These are phyloP conservation scores for Chlorops oryzae DNA, from an alignment of 1,140 invertebrate species.

Conservation along the genomic window DNA sequence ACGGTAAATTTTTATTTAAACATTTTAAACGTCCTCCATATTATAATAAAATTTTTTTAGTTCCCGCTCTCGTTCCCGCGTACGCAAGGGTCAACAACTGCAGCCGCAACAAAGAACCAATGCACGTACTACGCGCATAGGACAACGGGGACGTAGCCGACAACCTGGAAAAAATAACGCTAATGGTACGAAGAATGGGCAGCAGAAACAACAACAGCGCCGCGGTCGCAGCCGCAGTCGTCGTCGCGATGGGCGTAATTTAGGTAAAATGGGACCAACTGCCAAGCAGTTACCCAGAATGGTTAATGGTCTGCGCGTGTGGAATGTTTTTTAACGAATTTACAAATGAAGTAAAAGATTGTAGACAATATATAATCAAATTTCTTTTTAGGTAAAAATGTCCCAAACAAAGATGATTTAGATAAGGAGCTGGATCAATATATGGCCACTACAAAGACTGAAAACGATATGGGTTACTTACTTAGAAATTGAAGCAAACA, in stretches of 20 bases:
- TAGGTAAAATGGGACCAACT: conserved; percentile 46
- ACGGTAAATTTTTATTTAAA: conserved; percentile 23
- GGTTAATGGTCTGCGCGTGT: too few species aligned
- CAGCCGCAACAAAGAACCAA: conserved; percentile 12
- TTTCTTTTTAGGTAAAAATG: conserved; percentile 13
- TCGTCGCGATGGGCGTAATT: conserved; percentile 22
- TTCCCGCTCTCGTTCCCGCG: conserved; percentile 25
- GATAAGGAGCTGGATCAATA: conserved; percentile 45
- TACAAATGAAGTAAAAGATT: not conserved
- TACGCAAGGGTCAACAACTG: conserved; percentile 19
- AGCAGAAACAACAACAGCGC: conserved; percentile 24
- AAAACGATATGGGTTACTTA: conserved; percentile 32
- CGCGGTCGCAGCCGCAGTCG: conserved; percentile 42
- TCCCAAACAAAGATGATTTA: conserved; percentile 36
- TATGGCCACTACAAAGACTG: conserved; percentile 44
- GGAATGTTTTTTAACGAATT: too few species aligned
- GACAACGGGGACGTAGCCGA: conserved; percentile 31
- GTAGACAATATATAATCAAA: not conserved
- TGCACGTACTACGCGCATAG: conserved; percentile 12
- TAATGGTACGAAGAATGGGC: conserved; percentile 19
- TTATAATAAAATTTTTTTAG: not conserved
- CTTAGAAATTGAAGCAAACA: conserved; percentile 23
- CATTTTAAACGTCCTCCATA: not conserved
- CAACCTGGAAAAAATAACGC: conserved; percentile 21
- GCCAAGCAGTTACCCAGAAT: too few species aligned